Percentiles rank a stretch among this genome's conserved stretches.
Evolutionary conservation across 2,888 invertebrate species (phyloP).

Genomic region (Gymnoscelis rufifasciata): DNA sequence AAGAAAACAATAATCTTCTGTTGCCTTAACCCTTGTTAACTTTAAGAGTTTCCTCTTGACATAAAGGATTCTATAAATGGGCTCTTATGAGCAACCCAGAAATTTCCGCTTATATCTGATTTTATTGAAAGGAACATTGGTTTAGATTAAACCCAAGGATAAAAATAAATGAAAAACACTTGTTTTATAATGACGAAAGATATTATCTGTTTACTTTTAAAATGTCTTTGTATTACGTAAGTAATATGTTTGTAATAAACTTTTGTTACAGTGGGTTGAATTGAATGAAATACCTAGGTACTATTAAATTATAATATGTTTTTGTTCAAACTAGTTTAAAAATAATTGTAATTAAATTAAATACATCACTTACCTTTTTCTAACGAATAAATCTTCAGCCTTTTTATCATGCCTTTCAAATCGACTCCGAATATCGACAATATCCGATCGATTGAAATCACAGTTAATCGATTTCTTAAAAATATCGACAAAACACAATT

Average conservation of each 20-base stretch:
- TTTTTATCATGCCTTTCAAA: conserved; percentile 13
- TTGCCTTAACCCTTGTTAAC: neutral
- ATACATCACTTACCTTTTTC: conserved; percentile 14
- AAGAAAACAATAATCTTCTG: neutral
- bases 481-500: neutral
- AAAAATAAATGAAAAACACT: neutral
- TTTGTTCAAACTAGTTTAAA: too few species aligned
- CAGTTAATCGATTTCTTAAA: neutral
- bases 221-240: too few species aligned
- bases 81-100: neutral
- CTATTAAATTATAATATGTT: too few species aligned
- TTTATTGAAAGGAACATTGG: too few species aligned
- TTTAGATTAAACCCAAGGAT: neutral
- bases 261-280: too few species aligned
- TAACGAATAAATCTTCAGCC: conserved; percentile 14
- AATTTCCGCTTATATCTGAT: neutral
- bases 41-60: neutral
- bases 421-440: neutral
- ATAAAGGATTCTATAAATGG: neutral
- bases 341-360: neutral
- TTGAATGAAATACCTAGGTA: too few species aligned
- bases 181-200: too few species aligned
- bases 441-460: neutral
- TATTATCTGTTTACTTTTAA: too few species aligned
- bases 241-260: too few species aligned